Percentiles rank a stretch among this genome's conserved stretches.
Evolutionary conservation across 2,113 vertebrate genomes (phyloP).

Genomic region (Phalacrocorax carbo): DNA sequence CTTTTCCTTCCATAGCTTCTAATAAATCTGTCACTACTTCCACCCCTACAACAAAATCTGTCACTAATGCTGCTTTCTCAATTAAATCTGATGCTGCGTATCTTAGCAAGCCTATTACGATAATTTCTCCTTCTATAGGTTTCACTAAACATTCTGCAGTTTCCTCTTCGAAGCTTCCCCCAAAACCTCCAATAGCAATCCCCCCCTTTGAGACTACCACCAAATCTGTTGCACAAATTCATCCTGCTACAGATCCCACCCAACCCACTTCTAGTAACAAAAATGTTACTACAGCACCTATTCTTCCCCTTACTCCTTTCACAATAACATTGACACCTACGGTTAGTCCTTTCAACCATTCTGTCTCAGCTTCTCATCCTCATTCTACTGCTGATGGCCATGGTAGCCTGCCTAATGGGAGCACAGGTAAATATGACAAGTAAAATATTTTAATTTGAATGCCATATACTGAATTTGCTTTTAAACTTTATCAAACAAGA

Average conservation of each 20-base stretch:
- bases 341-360: neutral
- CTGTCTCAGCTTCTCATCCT: conserved; percentile 17
- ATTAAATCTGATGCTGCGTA: neutral
- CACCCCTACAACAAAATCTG: neutral
- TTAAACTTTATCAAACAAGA: neutral
- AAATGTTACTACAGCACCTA: neutral
- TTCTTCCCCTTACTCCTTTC: conserved; percentile 42
- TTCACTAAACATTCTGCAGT: conserved; percentile 3
- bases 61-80: neutral
- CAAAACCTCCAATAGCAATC: neutral
- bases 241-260: neutral
- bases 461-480: neutral
- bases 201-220: neutral
- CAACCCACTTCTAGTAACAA: neutral
- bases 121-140: conserved; percentile 27
- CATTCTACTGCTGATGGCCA: neutral
- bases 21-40: neutral
- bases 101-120: conserved; percentile 7
- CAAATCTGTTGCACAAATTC: neutral
- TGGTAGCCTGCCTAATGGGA: neutral
- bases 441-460: neutral
- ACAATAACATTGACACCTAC: conserved; percentile 7
- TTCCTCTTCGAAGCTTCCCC: conserved; percentile 6
- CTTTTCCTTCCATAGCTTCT: neutral
- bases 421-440: conserved; percentile 64